Evolutionary conservation across 2,888 invertebrate species (phyloP), one percentile per base, ranked within the genome.

Genomic region (Furcula furcula): DNA sequence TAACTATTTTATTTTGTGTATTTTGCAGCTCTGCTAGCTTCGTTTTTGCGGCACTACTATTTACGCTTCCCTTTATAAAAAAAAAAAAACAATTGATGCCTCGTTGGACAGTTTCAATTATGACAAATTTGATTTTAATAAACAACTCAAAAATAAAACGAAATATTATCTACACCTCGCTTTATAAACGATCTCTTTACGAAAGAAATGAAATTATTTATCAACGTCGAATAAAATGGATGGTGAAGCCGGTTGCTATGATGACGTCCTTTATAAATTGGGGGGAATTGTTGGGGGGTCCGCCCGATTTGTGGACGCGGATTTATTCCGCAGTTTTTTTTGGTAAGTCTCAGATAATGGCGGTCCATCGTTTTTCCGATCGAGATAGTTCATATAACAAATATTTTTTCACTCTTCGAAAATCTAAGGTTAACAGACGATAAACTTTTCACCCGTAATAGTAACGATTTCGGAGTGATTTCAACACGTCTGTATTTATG

Each of bases 201-300:
- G 15, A 71, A 71, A 68, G 71, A 76, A 77, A 78, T 76, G 77
- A 77, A 78, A 78, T 78, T 78, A 76, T 79, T 75, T 77, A 71
- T 79, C 79, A 79, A 79, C 65, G 79, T 78, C 78, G 45, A 36
- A 59, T 52, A 53, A 74, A 76, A 75, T 72, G 68, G 69, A 40
- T 37, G 50, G 40, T 58, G 50, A 48, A 65, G 63, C 64, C 62
- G 65, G 63, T 47, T 22, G 31, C 50, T 69, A 65, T 70, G 71
- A 72, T 59, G 70, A 64, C 66, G 65, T 58, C 55, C 26, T 43
- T 46, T 72, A 73, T 71, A 76, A 74, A 76, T 75, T 63, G 70
- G 47, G 44, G 46, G 44, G 59, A 68, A 70, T 74, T 71, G 74
- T 71, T 60, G 57, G 59, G 59, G 61, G 12, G 46, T 55, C 49